Percentiles rank a stretch among this genome's conserved stretches.
Evolutionary conservation across 2,797 vertebrate genomes (phyloP).

Genomic region (Gallinago stenura): DNA sequence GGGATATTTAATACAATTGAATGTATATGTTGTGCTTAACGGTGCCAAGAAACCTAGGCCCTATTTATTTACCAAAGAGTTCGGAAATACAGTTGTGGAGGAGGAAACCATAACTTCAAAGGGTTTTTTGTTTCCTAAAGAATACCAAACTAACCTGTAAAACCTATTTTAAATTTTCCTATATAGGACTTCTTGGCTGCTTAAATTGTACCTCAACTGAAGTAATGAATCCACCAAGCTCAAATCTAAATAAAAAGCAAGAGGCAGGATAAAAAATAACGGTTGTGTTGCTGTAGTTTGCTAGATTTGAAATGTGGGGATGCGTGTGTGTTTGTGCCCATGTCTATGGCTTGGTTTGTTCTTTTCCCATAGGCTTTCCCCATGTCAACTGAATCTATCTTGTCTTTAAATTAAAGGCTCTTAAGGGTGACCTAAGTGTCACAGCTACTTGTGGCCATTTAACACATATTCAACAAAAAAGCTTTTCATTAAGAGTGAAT

Average conservation of each 20-base stretch:
- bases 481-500: constrained; percentile 39
- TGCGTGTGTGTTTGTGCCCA: not conserved
- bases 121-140: not conserved
- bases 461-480: constrained; percentile 6
- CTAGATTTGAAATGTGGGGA: not conserved
- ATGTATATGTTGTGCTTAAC: not conserved
- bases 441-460: constrained; percentile 48
- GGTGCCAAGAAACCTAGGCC: not conserved
- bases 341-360: not conserved
- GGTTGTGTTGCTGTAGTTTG: not conserved
- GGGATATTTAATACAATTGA: not conserved
- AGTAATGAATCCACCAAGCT: not conserved
- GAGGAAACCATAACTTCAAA: not conserved
- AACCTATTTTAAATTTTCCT: not conserved
- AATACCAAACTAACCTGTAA: not conserved
- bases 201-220: not conserved
- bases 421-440: constrained; percentile 50
- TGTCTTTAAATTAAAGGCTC: constrained; percentile 41
- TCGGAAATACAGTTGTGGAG: not conserved
- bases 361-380: not conserved
- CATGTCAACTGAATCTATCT: not conserved
- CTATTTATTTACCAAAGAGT: not conserved
- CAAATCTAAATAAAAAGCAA: not conserved
- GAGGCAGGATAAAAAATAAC: not conserved
- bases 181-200: not conserved